Conservation (phyloP, 2,797 vertebrate species). For the Mus spretus region DNA sequence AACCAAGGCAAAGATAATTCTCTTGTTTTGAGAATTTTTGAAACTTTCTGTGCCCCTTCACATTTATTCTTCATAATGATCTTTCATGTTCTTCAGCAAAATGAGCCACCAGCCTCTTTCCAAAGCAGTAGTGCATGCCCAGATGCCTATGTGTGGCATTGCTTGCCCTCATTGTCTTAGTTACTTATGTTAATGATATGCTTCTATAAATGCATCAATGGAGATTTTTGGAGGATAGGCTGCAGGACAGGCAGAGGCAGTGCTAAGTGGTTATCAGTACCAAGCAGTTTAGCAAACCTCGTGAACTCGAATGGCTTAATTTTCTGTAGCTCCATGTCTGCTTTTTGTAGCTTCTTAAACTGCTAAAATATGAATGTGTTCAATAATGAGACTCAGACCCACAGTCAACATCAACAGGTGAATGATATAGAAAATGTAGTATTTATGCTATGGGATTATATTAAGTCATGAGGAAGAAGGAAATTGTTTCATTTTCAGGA, state of each 20-base stretch:
- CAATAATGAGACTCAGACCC: not conserved
- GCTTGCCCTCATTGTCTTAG: not conserved
- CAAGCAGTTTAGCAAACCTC: not conserved
- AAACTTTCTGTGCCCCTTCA: not conserved
- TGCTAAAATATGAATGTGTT: not conserved
- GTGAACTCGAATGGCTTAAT: not conserved
- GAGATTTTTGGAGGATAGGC: not conserved
- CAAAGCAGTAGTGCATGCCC: not conserved
- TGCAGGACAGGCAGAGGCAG: not conserved
- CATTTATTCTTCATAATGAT: not conserved
- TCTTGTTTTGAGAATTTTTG: not conserved
- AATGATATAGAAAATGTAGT: not conserved
- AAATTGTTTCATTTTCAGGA: not conserved
- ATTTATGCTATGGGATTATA: not conserved
- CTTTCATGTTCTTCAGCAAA: conserved; percentile 1
- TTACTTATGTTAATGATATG: not conserved
- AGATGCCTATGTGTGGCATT: not conserved
- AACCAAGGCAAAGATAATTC: not conserved
- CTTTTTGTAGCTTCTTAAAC: not conserved
- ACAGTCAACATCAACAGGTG: not conserved
- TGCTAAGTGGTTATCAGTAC: not conserved
- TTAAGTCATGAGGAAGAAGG: not conserved
- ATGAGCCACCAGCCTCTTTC: not conserved
- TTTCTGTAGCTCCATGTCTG: not conserved
- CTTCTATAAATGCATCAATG: not conserved